Percentiles rank a stretch among this genome's conserved stretches.
Conservation (phyloP, 1,140 invertebrate genomes). For the Coenobita brevimanus region DNA sequence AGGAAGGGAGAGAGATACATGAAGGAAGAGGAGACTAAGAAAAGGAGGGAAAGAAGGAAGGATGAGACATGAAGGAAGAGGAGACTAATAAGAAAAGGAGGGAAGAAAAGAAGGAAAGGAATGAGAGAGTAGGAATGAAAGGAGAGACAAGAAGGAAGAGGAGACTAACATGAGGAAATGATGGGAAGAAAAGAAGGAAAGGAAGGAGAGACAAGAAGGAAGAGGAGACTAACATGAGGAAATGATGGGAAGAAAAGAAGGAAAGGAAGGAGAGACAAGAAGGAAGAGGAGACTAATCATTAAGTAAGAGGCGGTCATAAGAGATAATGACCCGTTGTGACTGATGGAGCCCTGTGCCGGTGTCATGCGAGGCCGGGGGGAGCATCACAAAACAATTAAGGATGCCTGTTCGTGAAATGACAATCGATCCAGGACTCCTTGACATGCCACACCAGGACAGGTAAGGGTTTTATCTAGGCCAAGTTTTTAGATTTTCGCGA, state of each 20-base stretch:
- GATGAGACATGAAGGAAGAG: not conserved
- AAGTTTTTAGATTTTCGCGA: too few species aligned
- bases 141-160: not conserved
- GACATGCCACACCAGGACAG: too few species aligned
- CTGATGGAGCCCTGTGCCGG: too few species aligned
- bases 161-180: not conserved
- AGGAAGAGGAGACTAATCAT: not conserved
- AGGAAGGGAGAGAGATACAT: not conserved
- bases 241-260: too few species aligned
- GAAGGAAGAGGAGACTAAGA: not conserved
- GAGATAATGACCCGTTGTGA: too few species aligned
- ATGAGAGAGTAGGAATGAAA: not conserved
- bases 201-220: not conserved
- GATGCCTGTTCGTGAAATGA: too few species aligned
- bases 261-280: too few species aligned
- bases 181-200: not conserved
- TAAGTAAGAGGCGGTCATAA: too few species aligned
- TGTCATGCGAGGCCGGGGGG: not conserved
- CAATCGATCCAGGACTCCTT: too few species aligned
- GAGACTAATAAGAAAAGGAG: not conserved
- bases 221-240: too few species aligned
- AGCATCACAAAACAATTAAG: not conserved
- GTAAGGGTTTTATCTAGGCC: too few species aligned
- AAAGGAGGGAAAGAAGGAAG: not conserved
- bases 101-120: not conserved